These are phyloP conservation scores for Aporrectodea caliginosa DNA, from an alignment of 1,140 invertebrate species.

Conservation along the genomic window DNA sequence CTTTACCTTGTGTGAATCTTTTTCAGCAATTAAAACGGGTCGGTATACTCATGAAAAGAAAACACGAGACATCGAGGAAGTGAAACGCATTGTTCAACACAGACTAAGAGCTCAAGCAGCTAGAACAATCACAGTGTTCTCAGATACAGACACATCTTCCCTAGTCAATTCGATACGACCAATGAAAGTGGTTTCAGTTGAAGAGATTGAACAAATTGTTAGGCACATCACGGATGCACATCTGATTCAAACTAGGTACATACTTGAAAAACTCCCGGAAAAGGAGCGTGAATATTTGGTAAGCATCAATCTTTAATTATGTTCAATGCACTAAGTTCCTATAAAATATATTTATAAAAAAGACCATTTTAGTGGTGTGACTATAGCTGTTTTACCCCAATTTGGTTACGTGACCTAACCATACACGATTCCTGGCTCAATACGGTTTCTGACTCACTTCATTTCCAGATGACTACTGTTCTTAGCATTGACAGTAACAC, in stretches of 20 bases:
- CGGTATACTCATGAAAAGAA: slow-evolving; percentile 27
- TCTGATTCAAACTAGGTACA: slow-evolving; percentile 18
- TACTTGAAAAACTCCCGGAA: slow-evolving; percentile 29
- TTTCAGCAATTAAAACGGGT: slow-evolving; percentile 21
- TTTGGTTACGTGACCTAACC: too few relatives aligned
- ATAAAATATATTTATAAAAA: too few relatives aligned
- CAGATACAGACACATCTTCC: not conserved
- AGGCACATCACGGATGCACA: not conserved
- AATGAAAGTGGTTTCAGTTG: not conserved
- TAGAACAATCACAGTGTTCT: not conserved
- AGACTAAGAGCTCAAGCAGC: slow-evolving; percentile 2
- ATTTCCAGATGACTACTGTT: too few relatives aligned
- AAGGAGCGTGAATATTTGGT: slow-evolving; percentile 34
- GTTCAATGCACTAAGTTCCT: too few relatives aligned
- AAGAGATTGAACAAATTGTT: not conserved
- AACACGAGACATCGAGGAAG: slow-evolving; percentile 13
- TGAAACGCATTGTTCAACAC: not conserved
- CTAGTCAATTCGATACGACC: not conserved
- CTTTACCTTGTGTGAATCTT: not conserved
- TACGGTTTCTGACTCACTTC: too few relatives aligned
- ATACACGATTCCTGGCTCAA: too few relatives aligned
- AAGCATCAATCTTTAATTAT: not conserved
- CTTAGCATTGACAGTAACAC: too few relatives aligned
- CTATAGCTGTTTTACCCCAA: too few relatives aligned
- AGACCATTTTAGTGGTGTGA: too few relatives aligned